Conservation (phyloP, 2,113 vertebrate genomes). For the Cyphomyrus plagiostoma region DNA sequence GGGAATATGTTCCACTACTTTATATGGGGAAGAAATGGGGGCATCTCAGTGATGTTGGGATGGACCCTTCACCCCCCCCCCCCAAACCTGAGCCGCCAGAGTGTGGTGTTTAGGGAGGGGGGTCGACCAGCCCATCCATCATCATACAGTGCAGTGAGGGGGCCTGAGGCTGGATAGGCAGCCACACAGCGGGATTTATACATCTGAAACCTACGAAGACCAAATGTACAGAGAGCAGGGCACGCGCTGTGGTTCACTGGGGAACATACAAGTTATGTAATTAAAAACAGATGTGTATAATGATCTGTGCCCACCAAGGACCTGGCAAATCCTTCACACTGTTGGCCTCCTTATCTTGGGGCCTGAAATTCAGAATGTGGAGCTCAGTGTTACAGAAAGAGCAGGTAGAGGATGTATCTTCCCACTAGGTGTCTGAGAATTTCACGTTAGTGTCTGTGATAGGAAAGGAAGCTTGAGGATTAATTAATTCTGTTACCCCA, state of each 20-base stretch:
- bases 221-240: background rate
- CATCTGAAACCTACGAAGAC: background rate
- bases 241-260: background rate
- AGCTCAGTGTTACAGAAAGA: background rate
- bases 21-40: background rate
- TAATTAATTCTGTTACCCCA: background rate
- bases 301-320: background rate
- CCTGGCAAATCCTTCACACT: background rate
- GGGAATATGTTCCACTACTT: background rate
- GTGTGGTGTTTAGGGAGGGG: background rate
- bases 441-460: background rate
- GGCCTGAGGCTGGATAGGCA: background rate
- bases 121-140: background rate
- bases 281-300: background rate
- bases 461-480: background rate
- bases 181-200: background rate
- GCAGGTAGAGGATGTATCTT: background rate
- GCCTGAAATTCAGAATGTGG: background rate
- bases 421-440: background rate
- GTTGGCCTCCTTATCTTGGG: background rate
- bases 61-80: background rate
- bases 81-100: background rate
- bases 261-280: background rate
- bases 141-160: background rate
- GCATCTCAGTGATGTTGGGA: background rate